These are phyloP conservation scores for Sparidentex hasta DNA, from an alignment of 2,797 vertebrate genomes.

Conservation along the genomic window DNA sequence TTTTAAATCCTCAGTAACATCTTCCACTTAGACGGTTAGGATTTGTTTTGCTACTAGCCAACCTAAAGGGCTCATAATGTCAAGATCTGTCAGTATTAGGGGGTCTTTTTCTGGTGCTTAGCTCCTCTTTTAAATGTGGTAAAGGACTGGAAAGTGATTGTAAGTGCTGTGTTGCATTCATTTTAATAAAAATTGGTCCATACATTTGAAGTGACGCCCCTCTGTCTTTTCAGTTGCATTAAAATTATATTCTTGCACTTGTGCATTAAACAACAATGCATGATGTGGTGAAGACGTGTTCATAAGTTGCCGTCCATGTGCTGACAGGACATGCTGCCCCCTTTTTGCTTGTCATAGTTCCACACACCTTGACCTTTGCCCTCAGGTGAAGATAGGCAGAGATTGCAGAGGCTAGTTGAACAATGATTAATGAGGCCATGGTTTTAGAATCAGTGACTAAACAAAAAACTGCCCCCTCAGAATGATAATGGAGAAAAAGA, in stretches of 20 bases:
- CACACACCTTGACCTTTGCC: slow-evolving; percentile 80
- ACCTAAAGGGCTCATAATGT: slow-evolving; percentile 51
- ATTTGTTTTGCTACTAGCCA: slow-evolving; percentile 41
- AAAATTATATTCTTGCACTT: not conserved
- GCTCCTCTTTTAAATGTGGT: slow-evolving; percentile 45
- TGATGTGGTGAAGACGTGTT: not conserved
- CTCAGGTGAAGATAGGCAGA: slow-evolving; percentile 71
- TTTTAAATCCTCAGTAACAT: slow-evolving; percentile 57
- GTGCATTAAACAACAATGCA: not conserved
- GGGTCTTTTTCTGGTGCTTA: slow-evolving; percentile 57
- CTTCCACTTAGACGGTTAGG: slow-evolving; percentile 29
- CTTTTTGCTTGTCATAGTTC: slow-evolving; percentile 35
- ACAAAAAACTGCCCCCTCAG: slow-evolving; percentile 15
- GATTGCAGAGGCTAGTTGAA: slow-evolving; percentile 64
- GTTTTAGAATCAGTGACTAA: slow-evolving; percentile 54
- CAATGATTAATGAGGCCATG: slow-evolving; percentile 83
- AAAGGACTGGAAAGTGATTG: slow-evolving; percentile 46
- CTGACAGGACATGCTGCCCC: too few relatives aligned
- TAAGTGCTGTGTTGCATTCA: slow-evolving; percentile 51
- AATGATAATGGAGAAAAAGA: slow-evolving; percentile 11
- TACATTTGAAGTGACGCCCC: not conserved
- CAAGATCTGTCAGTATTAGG: slow-evolving; percentile 28
- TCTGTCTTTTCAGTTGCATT: not conserved
- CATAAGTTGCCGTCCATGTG: slow-evolving; percentile 12
- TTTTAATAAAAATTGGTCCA: slow-evolving; percentile 73